Base-by-base conservation (phyloP, 1,140 invertebrate genomes). In the Eubasilissa regina region DNA sequence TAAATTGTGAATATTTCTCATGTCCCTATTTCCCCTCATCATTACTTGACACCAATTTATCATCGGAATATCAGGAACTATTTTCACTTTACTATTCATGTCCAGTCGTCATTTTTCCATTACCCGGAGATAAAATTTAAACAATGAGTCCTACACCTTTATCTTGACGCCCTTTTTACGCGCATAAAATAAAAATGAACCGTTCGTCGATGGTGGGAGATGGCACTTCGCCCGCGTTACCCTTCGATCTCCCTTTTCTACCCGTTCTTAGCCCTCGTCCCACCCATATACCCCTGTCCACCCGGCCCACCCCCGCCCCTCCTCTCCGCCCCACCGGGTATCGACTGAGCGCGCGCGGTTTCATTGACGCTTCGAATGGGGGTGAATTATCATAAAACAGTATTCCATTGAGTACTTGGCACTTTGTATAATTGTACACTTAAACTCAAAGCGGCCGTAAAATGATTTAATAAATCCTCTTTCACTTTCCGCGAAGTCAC, bases 101-200 rank as follows among this genome's bases (percentile, higher is more conserved):
- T 76, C 79, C 62, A 76, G 60, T 76, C 79, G 79, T 80, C 74
- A 80, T 76, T 68, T 80, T 72, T 56, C 73, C 77, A 82, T 82
- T 82, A 82, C 74, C 70, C 56, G 55, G 15, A 78, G 78, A 82
- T 82, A 82, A 82, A 82, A 77, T 82, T 82, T 82, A 82, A 82
- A 82, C 80, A 82, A 82, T 82, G 80, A 74, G 73, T 82, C 78
- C 74, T 74, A 62, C 72, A 75, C 72, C 75, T 79, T 82, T 79
- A 79, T 82, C 80, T 74, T 75, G 75, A 72, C 72, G 66, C 66
- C 35, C 62, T 78, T 77, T 79, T 77, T 82, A 79, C 77, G 80
- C 80, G 77, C 58, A 44, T 60, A 66, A 79, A 82, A 82, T 82
- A 82, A 82, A 82, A 82, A 79, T 82, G 77, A 82, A 82, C 75